Percentiles rank a stretch among this genome's conserved stretches.
phyloP scores from a whole-genome alignment of 2,113 vertebrate genomes.

The Rallus limicola region DNA sequence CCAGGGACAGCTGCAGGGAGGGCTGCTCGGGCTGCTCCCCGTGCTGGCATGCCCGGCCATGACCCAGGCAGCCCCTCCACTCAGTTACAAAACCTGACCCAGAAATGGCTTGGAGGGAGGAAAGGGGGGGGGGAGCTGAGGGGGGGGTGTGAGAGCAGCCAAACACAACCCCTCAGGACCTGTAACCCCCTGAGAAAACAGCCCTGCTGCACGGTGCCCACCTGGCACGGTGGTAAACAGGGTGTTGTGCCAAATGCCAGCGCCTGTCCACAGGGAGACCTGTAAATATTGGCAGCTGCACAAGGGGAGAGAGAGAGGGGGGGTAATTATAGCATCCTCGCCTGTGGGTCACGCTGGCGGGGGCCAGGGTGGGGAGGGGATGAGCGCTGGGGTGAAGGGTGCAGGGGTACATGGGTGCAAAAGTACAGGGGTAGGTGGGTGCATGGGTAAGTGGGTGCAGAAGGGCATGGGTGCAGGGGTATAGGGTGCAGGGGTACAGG shows the following conservation, averaged over 20 bases:
- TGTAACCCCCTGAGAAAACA: not conserved
- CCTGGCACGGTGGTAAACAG: slow-evolving; percentile 61
- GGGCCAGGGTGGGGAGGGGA: not conserved
- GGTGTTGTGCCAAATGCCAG: slow-evolving; percentile 16
- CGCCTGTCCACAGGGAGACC: not conserved
- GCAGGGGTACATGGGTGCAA: no score
- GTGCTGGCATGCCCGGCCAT: fast-evolving
- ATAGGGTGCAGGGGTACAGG: fast-evolving
- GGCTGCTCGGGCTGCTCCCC: not conserved
- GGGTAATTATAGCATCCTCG: slow-evolving; percentile 57
- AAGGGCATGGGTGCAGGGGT: fast-evolving
- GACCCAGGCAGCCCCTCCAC: not conserved
- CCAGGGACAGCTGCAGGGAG: fast-evolving
- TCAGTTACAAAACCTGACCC: not conserved
- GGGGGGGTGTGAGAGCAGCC: not conserved
- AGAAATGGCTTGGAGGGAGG: not conserved
- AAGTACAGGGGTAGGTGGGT: no score
- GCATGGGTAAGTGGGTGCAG: no score
- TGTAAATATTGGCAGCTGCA: slow-evolving; percentile 35
- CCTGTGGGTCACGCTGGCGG: not conserved
- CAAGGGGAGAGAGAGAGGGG: not conserved
- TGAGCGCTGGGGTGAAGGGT: not conserved
- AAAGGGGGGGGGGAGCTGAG: no score
- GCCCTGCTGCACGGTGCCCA: not conserved
- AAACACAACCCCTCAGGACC: not conserved